Base-by-base conservation (phyloP, 1,140 invertebrate genomes). In the Conopomorpha cramerella region DNA sequence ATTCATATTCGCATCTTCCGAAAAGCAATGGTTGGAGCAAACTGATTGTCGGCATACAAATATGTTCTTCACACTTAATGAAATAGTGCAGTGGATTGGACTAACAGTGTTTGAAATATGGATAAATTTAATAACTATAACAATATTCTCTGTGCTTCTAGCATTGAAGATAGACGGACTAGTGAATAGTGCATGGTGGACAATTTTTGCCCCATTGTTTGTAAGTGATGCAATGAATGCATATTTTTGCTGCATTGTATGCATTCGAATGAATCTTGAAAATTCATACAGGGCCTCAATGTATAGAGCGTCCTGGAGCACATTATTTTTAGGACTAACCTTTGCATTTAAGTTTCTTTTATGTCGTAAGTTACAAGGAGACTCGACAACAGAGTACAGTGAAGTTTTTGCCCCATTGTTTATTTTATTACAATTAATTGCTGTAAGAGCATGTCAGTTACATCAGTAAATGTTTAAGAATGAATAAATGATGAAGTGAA, bases 171-270 rank as follows among this genome's bases (percentile, higher is more conserved):
- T 89, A 48, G 86, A 90, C 49, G 80, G 83, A 31, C 55, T 82
- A 43, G 74, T 84, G 28, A 82, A 83, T 26, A 64, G 83, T 45
- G 84, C 84, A 38, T 91, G 89, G 88, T 95, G 92, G 87, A 82
- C 85, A 33, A 86, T 95, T 16, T 96, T 97, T 72, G 85, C 88
- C 3, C 94, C 95, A 0, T 71, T 97, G 15, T 98, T 96, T 78
- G 83, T 92, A 13, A 90, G 89, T 43, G 93, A 98, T 80, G 92
- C 90, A 25, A 80, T 96, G 28, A 95, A 94, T 74, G 87, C 90
- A 10, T 98, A 98, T 71, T 96, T 98, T 67, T 93, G 92, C 61
- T 86, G 91, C 10, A 97, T 97, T 51, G 89, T 97, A 28, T 92
- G 95, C 55, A 93, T 98, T 51, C 82, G 95, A 49, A 94, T 95